Evolutionary conservation across 1,140 invertebrate genomes (phyloP).

Genomic region (Bombyx mandarina): DNA sequence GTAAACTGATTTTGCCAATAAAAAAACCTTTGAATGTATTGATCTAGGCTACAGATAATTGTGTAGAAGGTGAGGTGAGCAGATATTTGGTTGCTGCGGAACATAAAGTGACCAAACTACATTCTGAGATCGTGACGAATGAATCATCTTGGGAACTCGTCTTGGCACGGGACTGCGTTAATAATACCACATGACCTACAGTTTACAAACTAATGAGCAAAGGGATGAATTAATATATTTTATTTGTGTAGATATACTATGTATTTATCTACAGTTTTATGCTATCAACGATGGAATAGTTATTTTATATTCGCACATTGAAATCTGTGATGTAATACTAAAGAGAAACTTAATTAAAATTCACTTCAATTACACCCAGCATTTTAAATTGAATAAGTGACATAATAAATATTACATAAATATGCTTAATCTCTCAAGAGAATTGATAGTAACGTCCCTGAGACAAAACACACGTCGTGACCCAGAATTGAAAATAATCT

Average conservation of each 20-base stretch:
- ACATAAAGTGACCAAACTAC: constrained; percentile 45
- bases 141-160: constrained; percentile 44
- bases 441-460: constrained; percentile 40
- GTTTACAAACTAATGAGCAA: constrained; percentile 18
- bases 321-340: no score
- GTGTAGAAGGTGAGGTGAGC: constrained; percentile 18
- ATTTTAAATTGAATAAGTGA: constrained; percentile 1
- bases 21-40: background rate
- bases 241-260: no score
- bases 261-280: no score
- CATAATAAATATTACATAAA: constrained; percentile 25
- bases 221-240: constrained; percentile 4
- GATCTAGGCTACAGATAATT: constrained; percentile 7
- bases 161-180: constrained; percentile 45
- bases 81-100: constrained; percentile 27
- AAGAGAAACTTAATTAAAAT: no score
- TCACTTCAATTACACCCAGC: background rate
- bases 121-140: constrained; percentile 43
- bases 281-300: no score
- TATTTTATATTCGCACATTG: no score
- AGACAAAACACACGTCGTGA: constrained; percentile 51
- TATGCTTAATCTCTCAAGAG: constrained; percentile 7
- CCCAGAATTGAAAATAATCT: constrained; percentile 64
- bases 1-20: constrained; percentile 7
- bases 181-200: constrained; percentile 37